Percentiles rank a stretch among this genome's conserved stretches.
Conservation (phyloP, 1,140 invertebrate species). For the Heterodera carotae region DNA sequence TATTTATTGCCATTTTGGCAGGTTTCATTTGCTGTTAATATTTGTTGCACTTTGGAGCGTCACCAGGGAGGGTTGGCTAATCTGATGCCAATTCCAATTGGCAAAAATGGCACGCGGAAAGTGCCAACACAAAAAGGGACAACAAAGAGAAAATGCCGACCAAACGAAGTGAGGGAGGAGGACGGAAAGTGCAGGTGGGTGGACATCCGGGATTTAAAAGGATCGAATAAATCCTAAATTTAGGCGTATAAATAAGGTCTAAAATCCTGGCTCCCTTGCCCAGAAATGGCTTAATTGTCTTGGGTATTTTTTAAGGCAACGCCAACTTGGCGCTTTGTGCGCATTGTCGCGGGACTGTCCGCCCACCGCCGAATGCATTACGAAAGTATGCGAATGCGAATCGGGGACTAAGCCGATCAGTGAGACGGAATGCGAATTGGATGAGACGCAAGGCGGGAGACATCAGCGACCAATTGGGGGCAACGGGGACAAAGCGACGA, state of each 20-base stretch:
- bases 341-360: slow-evolving; percentile 36
- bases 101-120: not conserved
- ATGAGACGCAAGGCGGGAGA: slow-evolving; percentile 31
- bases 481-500: not conserved
- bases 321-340: slow-evolving; percentile 47
- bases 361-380: slow-evolving; percentile 40
- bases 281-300: too few species aligned
- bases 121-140: not conserved
- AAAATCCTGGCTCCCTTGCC: too few species aligned
- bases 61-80: not conserved
- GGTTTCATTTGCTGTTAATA: not conserved
- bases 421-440: not conserved
- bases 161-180: slow-evolving; percentile 26
- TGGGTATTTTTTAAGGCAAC: slow-evolving; percentile 40
- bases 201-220: slow-evolving; percentile 9
- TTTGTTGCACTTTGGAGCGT: not conserved
- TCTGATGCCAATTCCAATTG: not conserved
- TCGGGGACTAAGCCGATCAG: slow-evolving; percentile 21
- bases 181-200: slow-evolving; percentile 34
- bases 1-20: not conserved
- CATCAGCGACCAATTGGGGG: slow-evolving; percentile 25
- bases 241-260: too few species aligned
- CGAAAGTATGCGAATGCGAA: slow-evolving; percentile 41
- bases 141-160: slow-evolving; percentile 26
- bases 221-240: too few species aligned